Percentiles rank a stretch among this genome's conserved stretches.
Evolutionary conservation across 2,797 vertebrate genomes (phyloP).

Genomic region (Urosaurus nigricauda): DNA sequence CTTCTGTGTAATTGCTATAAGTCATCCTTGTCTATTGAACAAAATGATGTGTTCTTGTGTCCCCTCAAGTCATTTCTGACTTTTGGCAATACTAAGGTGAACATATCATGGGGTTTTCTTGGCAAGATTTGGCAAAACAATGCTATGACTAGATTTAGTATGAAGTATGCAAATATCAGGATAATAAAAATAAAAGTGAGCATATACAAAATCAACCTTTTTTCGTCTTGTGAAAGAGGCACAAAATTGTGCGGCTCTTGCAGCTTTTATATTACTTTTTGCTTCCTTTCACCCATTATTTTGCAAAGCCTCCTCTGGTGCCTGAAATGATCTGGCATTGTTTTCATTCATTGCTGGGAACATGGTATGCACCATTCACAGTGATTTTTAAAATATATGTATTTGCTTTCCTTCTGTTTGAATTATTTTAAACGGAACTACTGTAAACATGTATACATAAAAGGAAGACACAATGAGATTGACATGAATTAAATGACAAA

Average conservation of each 20-base stretch:
- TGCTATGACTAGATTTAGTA: conserved; percentile 20
- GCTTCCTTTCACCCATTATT: neutral
- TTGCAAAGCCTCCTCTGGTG: conserved; percentile 1
- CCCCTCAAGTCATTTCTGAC: too few species aligned
- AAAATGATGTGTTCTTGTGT: neutral
- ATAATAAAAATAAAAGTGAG: neutral
- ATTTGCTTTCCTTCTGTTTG: conserved; percentile 19
- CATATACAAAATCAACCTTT: neutral
- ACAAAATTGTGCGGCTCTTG: neutral
- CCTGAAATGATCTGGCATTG: neutral
- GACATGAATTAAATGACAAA: conserved; percentile 34
- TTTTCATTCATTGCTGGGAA: neutral
- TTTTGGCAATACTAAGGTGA: too few species aligned
- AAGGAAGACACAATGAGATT: neutral
- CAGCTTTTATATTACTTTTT: conserved; percentile 23
- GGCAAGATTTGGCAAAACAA: neutral
- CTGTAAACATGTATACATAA: conserved; percentile 18
- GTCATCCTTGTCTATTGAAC: conserved; percentile 13
- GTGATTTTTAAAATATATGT: neutral
- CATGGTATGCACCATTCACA: neutral
- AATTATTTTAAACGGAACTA: conserved; percentile 5
- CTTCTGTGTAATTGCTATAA: conserved; percentile 6
- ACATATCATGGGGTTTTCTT: too few species aligned
- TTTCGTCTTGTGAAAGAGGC: neutral
- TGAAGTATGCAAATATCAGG: neutral